Evolutionary conservation across 2,888 invertebrate species (phyloP).

Genomic region (Protophormia terraenovae): DNA sequence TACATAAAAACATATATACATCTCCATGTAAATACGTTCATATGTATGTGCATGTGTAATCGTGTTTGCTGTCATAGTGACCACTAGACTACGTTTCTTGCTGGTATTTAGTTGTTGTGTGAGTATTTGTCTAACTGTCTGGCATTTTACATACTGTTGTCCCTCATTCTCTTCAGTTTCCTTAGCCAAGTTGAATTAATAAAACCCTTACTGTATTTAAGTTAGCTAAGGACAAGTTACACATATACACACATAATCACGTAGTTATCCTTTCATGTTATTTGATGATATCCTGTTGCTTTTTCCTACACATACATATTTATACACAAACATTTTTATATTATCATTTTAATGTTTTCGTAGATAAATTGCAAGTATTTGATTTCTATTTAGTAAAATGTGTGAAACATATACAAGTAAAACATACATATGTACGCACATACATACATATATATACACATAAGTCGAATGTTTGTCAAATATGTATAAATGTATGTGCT

Average conservation of each 20-base stretch:
- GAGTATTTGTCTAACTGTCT: conserved; percentile 60
- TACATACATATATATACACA: not conserved
- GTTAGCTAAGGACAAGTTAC: conserved; percentile 24
- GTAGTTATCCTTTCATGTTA: conserved; percentile 60
- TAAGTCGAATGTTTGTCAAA: conserved; percentile 25
- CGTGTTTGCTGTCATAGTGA: conserved; percentile 34
- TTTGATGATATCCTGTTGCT: conserved; percentile 66
- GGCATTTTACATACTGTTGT: conserved; percentile 47
- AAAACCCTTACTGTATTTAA: conserved; percentile 33
- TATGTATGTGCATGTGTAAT: not conserved
- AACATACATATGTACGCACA: not conserved
- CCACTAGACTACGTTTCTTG: conserved; percentile 43
- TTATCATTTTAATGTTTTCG: not conserved
- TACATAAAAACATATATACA: not conserved
- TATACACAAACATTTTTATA: not conserved
- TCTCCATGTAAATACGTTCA: not conserved
- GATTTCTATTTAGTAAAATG: conserved; percentile 56
- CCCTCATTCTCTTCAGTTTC: not conserved
- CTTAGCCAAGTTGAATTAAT: conserved; percentile 14
- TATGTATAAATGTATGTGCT: not conserved
- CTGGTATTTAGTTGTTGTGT: conserved; percentile 27
- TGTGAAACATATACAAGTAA: conserved; percentile 41
- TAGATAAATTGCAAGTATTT: conserved; percentile 42
- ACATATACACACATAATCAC: conserved; percentile 15
- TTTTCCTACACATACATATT: conserved; percentile 18